Conservation (phyloP, 2,888 invertebrate species). For the Laothoe populi region DNA sequence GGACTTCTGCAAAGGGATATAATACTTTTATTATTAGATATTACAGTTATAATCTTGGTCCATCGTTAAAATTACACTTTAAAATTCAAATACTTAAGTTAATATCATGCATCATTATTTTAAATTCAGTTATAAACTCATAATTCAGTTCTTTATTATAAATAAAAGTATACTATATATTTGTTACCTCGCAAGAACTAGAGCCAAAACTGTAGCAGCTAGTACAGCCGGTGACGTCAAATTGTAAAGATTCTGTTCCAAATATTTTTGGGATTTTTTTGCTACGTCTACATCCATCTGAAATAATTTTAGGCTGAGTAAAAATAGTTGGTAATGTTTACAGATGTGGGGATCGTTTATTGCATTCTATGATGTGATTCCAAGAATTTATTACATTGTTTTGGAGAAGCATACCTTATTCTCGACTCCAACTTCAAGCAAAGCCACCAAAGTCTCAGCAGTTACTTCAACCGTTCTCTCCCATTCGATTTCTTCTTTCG, state of each 20-base stretch:
- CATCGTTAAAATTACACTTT: too few relatives aligned
- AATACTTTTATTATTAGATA: background rate
- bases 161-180: background rate
- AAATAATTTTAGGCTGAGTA: too few relatives aligned
- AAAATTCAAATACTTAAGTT: too few relatives aligned
- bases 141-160: background rate
- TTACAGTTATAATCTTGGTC: background rate
- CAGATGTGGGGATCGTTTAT: too few relatives aligned
- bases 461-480: constrained; percentile 86
- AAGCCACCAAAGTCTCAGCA: constrained; percentile 85
- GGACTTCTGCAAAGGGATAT: constrained; percentile 66
- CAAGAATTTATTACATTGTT: too few relatives aligned
- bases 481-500: constrained; percentile 74
- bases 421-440: constrained; percentile 86
- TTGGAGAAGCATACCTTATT: too few relatives aligned
- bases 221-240: constrained; percentile 85
- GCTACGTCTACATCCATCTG: constrained; percentile 81
- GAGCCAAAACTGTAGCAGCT: constrained; percentile 85
- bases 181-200: constrained; percentile 80
- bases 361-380: too few relatives aligned
- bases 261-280: constrained; percentile 81
- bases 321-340: too few relatives aligned
- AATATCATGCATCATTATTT: too few relatives aligned
- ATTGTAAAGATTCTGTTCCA: constrained; percentile 84
- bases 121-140: too few relatives aligned